Base-by-base conservation (phyloP, 2,797 vertebrate species). In the Vespertilio murinus region DNA sequence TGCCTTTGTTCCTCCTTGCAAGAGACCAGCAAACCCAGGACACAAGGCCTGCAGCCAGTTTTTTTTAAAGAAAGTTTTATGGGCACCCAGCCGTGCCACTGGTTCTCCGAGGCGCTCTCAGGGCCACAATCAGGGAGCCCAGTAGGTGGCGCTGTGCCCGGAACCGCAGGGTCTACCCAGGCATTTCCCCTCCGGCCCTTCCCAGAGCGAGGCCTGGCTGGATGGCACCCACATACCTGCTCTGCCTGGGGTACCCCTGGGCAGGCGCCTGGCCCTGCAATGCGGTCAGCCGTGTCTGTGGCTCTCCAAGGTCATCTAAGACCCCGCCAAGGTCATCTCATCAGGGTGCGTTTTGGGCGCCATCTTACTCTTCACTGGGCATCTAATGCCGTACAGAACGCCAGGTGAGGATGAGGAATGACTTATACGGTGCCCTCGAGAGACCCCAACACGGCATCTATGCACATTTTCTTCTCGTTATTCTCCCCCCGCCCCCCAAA, bases 1-100 rank as follows among this genome's bases (percentile, higher is more conserved):
- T 91, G 30, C 30, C 86, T 91, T 81, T 88, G 47, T 79, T 75
- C 38, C 30, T 65, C 30, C 9, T 35, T 40, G 13, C 22, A 52
- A 70, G 22, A 40, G 25, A 45, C 30, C 59, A 86, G 22, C 23
- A 42, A 77, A 77, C 42, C n/a, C 8, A 91, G 67, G 25, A 71
- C 42, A 69, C 33, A 69, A 69, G 33, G 17, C 22, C 81, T n/a
- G 14, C 54, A 52, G 35, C 35, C 45, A 47, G 3, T n/a, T n/a
- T n/a, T 42, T 73, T 93, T 70, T 64, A 88, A 49, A 82, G 78
- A 70, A 94, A 94, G 64, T 89, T 79, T 93, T 88, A 83, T 3
- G 42, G 45, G 20, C 74, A 82, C 12, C 42, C 38, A 83, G 49
- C 22, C 33, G 56, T 0, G 5, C 22, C 49, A 38, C 25, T 45